A percentile compares a stretch with the other conserved stretches of the same genome.
Evolutionary conservation across 1,140 invertebrate species (phyloP).

Genomic region (Calephelis nemesis): DNA sequence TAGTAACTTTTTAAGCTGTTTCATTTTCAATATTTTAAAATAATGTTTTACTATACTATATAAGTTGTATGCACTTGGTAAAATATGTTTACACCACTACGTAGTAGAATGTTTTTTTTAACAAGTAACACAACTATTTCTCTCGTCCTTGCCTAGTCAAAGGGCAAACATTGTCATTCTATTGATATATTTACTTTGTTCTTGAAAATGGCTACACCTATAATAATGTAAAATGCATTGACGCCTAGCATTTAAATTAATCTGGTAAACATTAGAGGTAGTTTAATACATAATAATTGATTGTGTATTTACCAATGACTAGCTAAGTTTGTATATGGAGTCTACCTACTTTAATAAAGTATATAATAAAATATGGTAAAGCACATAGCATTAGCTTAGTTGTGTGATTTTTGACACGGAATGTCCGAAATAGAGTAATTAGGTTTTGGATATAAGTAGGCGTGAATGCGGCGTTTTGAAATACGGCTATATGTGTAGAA

Average conservation of each 20-base stretch:
- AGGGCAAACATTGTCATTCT: too few relatives aligned
- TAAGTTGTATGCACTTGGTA: too few relatives aligned
- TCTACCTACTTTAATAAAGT: background rate
- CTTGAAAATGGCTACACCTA: too few relatives aligned
- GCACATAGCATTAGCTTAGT: background rate
- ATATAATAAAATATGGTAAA: background rate
- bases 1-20: too few relatives aligned
- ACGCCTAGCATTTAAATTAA: background rate
- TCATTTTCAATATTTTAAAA: too few relatives aligned
- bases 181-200: too few relatives aligned
- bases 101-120: too few relatives aligned
- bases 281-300: background rate
- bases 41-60: too few relatives aligned
- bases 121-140: too few relatives aligned
- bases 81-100: too few relatives aligned
- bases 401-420: background rate
- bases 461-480: constrained; percentile 31
- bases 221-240: background rate
- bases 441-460: constrained; percentile 8
- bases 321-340: background rate
- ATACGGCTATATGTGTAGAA: background rate
- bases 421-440: constrained; percentile 6
- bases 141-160: too few relatives aligned
- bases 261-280: background rate
- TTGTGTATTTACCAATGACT: background rate